A percentile compares a stretch with the other conserved stretches of the same genome.
Evolutionary conservation across 37 sponge, comb jelly and placozoan genomes (phyloP).

Genomic region (Haliclona indistincta): DNA sequence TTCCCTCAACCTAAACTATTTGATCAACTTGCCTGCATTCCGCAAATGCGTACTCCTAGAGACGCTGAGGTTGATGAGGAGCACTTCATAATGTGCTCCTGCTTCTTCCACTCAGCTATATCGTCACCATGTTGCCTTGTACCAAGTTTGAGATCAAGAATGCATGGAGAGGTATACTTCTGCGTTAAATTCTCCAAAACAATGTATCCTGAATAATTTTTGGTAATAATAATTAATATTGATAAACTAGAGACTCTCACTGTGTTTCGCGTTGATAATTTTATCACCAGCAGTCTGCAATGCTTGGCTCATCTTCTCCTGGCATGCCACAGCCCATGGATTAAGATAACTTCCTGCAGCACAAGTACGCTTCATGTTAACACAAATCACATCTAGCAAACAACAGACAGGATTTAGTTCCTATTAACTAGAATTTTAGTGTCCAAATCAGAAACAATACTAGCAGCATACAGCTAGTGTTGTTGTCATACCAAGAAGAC

Average conservation of each 20-base stretch:
- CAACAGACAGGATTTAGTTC: background rate
- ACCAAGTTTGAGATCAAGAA: conserved; percentile 82
- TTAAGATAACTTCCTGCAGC: background rate
- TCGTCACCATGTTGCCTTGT: conserved; percentile 72
- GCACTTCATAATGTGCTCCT: conserved; percentile 43
- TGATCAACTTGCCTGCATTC: conserved; percentile 69
- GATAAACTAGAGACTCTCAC: too few species aligned
- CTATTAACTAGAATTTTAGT: background rate
- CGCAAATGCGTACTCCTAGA: conserved; percentile 70
- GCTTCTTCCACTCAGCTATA: conserved; percentile 38
- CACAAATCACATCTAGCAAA: background rate
- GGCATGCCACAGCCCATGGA: conserved; percentile 13
- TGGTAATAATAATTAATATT: too few species aligned
- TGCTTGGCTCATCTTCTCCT: background rate
- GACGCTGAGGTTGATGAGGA: conserved; percentile 58
- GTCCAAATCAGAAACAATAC: background rate
- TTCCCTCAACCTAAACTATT: too few species aligned
- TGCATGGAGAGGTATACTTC: conserved; percentile 47
- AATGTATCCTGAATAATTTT: conserved; percentile 62
- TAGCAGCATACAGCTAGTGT: background rate
- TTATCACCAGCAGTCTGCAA: background rate
- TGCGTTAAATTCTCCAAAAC: conserved; percentile 70
- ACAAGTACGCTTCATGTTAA: background rate
- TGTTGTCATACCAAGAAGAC: background rate
- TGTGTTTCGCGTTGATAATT: background rate